phyloP scores from a whole-genome alignment of 2,797 vertebrate genomes.

The Vipera latastei region DNA sequence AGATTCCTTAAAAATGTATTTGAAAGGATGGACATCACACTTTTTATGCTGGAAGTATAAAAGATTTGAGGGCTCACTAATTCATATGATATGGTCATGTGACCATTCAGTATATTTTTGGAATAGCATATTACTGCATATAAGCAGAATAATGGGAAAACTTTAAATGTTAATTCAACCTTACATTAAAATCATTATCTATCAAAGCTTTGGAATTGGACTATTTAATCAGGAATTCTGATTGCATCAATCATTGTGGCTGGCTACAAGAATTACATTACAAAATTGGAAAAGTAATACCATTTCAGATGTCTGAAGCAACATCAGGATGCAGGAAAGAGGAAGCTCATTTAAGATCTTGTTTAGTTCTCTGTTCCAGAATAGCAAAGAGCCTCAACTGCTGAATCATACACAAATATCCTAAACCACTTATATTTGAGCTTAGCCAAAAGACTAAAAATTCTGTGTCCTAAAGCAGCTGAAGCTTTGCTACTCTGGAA shows the following conservation, averaged over 20 bases:
- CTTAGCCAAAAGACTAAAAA: background rate
- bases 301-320: background rate
- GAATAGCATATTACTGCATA: background rate
- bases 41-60: background rate
- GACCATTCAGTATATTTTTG: background rate
- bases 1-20: background rate
- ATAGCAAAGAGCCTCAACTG: background rate
- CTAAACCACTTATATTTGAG: background rate
- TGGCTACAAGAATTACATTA: background rate
- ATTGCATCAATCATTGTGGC: background rate
- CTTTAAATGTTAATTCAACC: background rate
- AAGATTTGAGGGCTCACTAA: background rate
- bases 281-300: background rate
- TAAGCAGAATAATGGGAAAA: background rate
- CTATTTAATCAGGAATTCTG: background rate
- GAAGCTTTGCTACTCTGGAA: background rate
- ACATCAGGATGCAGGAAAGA: no score
- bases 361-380: background rate
- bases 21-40: background rate
- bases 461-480: background rate
- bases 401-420: background rate
- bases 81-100: background rate
- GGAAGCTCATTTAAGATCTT: background rate
- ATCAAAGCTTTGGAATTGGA: background rate
- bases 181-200: background rate